Evolutionary conservation across 1,140 invertebrate genomes (phyloP).

Genomic region (Penaeus chinensis): DNA sequence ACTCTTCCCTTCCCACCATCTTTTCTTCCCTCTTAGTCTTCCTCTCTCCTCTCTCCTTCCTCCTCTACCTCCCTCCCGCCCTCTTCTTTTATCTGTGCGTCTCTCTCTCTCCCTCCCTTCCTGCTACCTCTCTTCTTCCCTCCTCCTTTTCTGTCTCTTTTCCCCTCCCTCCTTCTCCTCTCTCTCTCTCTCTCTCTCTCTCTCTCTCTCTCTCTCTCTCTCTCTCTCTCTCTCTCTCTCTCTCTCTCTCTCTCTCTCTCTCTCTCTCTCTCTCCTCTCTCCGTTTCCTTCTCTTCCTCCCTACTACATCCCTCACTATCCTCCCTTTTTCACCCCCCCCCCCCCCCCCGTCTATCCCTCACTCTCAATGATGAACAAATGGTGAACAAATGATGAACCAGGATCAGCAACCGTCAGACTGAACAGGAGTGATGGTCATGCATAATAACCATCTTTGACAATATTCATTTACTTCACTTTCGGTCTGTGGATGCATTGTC

Average conservation of each 20-base stretch:
- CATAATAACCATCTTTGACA: too few species aligned
- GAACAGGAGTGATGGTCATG: too few species aligned
- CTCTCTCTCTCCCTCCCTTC: not conserved
- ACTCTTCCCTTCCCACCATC: constrained; percentile 3
- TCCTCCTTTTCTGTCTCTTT: not conserved
- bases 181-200: constrained; percentile 3
- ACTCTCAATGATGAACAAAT: too few species aligned
- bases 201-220: not conserved
- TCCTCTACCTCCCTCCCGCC: not conserved
- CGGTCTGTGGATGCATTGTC: too few species aligned
- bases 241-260: not conserved
- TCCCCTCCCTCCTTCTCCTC: not conserved
- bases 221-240: not conserved
- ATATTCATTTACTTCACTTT: too few species aligned
- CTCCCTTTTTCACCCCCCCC: not conserved
- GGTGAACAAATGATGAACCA: too few species aligned
- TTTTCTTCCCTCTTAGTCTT: not conserved
- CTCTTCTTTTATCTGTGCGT: not conserved
- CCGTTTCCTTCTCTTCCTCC: not conserved
- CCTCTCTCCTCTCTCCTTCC: constrained; percentile 3
- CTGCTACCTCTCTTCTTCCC: not conserved
- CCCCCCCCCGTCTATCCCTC: not conserved
- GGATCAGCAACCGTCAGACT: too few species aligned
- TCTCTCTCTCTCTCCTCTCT: not conserved
- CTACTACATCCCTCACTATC: too few species aligned